phyloP scores from a whole-genome alignment of 1,140 invertebrate genomes.

The Holcopasites calliopsidis region DNA sequence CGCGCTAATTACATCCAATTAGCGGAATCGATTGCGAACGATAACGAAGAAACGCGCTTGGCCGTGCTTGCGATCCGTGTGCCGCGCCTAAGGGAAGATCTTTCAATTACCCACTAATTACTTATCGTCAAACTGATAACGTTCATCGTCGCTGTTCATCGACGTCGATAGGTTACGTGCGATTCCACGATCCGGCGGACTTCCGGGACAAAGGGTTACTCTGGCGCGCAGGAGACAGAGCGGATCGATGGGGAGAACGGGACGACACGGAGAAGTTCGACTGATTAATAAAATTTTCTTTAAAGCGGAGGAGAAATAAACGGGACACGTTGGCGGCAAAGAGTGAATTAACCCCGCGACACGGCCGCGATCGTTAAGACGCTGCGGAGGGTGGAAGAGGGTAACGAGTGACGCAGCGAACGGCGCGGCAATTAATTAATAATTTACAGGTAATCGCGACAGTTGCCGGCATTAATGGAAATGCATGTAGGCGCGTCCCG shows the following conservation, averaged over 20 bases:
- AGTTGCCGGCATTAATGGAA: slow-evolving; percentile 36
- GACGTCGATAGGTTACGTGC: slow-evolving; percentile 10
- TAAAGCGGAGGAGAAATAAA: too few relatives aligned
- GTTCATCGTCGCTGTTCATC: slow-evolving; percentile 49
- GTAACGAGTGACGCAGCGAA: not conserved
- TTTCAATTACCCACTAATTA: slow-evolving; percentile 55
- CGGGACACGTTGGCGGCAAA: too few relatives aligned
- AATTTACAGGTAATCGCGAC: slow-evolving; percentile 47
- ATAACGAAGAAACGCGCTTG: slow-evolving; percentile 2
- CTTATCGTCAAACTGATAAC: slow-evolving; percentile 26
- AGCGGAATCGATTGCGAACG: slow-evolving; percentile 22
- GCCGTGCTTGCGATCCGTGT: not conserved
- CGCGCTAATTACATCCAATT: slow-evolving; percentile 55
- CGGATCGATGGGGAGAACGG: not conserved
- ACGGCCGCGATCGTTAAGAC: too few relatives aligned
- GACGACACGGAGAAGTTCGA: too few relatives aligned
- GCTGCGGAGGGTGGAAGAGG: not conserved
- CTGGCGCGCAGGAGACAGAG: too few relatives aligned
- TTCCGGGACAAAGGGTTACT: not conserved
- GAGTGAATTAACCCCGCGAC: too few relatives aligned
- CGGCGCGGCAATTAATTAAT: slow-evolving; percentile 35
- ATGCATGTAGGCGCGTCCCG: not conserved
- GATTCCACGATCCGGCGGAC: not conserved
- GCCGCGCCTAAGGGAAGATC: slow-evolving; percentile 28
- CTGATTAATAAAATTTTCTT: too few relatives aligned